Evolutionary conservation across 1,140 invertebrate genomes (phyloP), one percentile per base, ranked within the genome.

Genomic region (Diachasmimorpha longicaudata): DNA sequence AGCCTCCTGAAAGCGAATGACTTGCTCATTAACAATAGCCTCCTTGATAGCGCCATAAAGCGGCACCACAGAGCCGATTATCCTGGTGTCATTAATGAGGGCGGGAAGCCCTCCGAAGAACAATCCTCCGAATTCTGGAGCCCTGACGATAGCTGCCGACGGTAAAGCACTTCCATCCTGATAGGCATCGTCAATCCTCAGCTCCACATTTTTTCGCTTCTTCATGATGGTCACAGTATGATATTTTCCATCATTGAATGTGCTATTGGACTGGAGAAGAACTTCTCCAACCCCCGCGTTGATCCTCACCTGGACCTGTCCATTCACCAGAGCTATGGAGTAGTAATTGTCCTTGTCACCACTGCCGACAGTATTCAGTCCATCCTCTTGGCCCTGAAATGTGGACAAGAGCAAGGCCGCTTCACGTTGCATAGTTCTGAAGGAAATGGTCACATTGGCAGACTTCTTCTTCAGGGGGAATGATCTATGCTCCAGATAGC

Each of bases 21-120:
- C 81, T 78, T 92, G 90, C 78, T 95, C 92, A 83, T 96, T 94
- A 76, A 96, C 93, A 72, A 95, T 92, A 16, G 94, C 91, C 88
- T 97, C 94, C 79, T 93, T 93, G 21, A 97, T 93, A 6, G 94
- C 93, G 36, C 96, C 96, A 72, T 91, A 90, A 8, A 94, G 86
- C 66, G 90, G 90, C 55, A 87, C 81, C 21, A 82, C 88, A 0
- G 91, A 91, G 0, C 90, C 88, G 4, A 91, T 89, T 84, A 92
- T 90, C 39, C 90, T 90, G 9, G 89, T 88, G 48, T 90, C 88
- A 70, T 90, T 89, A 13, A 91, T 89, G 58, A 88, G 85, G 16
- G 85, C 77, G 0, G 92, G 92, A 13, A 93, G 83, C 0, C 94
- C 94, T 46, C 94, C 94, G 77, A 95, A 89, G 82, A 89, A 92